These are phyloP conservation scores for Brachionus asplanchnoidis DNA, from an alignment of 1,140 invertebrate genomes.

Conservation along the genomic window DNA sequence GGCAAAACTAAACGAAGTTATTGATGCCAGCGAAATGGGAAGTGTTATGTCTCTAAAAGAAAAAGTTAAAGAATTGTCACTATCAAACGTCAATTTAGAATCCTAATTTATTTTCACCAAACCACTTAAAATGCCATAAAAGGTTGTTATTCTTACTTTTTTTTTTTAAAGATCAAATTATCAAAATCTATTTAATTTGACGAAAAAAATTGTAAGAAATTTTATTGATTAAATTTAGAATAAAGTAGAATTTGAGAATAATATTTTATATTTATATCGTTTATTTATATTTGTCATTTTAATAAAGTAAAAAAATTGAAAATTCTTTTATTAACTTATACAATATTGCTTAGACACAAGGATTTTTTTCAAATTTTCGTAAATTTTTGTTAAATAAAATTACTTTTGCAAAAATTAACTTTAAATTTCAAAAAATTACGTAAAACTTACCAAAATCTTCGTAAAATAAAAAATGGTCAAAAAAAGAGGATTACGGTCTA, in stretches of 20 bases:
- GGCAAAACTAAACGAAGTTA: conserved; percentile 33
- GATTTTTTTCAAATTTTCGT: no score
- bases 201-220: neutral
- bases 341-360: no score
- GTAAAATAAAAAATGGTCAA: no score
- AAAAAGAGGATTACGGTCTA: no score
- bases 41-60: conserved; percentile 22
- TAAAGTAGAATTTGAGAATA: neutral
- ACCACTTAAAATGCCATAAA: neutral
- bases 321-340: no score
- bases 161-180: neutral
- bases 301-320: neutral
- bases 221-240: neutral
- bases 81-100: neutral
- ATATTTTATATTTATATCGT: neutral
- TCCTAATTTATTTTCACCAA: neutral
- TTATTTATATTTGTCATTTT: neutral
- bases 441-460: no score
- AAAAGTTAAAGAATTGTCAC: neutral
- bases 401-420: no score
- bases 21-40: conserved; percentile 11
- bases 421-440: no score
- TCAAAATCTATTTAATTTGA: neutral
- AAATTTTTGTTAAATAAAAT: no score
- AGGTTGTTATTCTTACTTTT: neutral